Evolutionary conservation across 2,797 vertebrate species (phyloP).

Genomic region (Dipus sagitta): DNA sequence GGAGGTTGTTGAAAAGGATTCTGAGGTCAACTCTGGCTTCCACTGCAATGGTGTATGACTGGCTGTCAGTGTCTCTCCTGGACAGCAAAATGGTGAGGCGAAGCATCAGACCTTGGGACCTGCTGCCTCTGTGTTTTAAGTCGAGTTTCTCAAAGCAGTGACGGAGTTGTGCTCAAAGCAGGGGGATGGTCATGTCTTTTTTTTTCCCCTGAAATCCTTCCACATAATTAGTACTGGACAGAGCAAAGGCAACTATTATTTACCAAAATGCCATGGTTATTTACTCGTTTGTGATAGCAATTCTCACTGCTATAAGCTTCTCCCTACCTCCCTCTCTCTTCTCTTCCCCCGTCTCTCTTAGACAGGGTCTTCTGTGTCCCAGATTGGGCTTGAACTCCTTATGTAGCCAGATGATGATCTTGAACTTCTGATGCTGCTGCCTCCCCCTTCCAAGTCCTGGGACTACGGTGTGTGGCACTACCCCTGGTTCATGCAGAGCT

Average conservation of each 20-base stretch:
- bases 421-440: background rate
- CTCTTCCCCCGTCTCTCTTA: no score
- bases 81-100: background rate
- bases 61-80: background rate
- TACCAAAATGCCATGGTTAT: background rate
- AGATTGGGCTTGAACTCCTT: background rate
- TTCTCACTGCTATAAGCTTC: background rate
- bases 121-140: background rate
- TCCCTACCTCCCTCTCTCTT: no score
- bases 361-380: background rate
- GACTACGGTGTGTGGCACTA: background rate
- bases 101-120: background rate
- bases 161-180: no score
- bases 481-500: background rate
- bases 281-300: background rate
- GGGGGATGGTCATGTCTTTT: background rate
- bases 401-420: background rate
- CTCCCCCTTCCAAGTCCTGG: background rate
- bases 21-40: background rate
- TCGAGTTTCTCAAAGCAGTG: background rate
- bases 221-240: background rate
- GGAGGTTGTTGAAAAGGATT: background rate
- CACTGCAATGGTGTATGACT: background rate
- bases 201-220: background rate
- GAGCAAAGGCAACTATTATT: background rate